A percentile compares a stretch with the other conserved stretches of the same genome.
phyloP scores from a whole-genome alignment of 2,888 invertebrate species.

The Atherix ibis region DNA sequence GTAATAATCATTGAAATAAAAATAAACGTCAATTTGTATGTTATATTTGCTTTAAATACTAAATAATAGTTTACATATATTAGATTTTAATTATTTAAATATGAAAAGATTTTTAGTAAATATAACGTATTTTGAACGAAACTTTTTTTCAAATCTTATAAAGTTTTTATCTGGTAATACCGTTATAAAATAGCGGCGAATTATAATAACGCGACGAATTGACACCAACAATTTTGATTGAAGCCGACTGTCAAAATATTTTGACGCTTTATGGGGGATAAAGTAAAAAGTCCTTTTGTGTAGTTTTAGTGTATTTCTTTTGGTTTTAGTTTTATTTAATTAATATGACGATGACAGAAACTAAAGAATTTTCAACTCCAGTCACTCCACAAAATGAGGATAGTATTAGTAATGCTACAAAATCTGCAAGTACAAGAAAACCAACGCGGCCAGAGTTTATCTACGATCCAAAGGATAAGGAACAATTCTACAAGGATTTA shows the following conservation, averaged over 20 bases:
- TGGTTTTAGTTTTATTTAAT: background rate
- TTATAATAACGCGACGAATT: background rate
- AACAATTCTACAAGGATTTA: conserved; percentile 43
- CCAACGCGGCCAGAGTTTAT: conserved; percentile 5
- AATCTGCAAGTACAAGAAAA: conserved; percentile 10
- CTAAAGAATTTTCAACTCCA: conserved; percentile 15
- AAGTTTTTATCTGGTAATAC: too few species aligned
- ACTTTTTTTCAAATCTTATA: too few species aligned
- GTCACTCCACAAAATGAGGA: conserved; percentile 13
- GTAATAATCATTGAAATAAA: too few species aligned
- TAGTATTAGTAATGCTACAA: conserved; percentile 11
- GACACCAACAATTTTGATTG: conserved; percentile 1
- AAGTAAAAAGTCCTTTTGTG: too few species aligned
- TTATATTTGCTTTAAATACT: too few species aligned
- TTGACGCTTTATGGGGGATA: too few species aligned
- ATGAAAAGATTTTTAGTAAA: too few species aligned
- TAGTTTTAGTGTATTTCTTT: background rate
- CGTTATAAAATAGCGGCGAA: conserved; percentile 2
- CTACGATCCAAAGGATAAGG: conserved; percentile 12
- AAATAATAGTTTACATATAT: too few species aligned
- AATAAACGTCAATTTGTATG: too few species aligned
- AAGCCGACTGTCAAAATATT: conserved; percentile 8
- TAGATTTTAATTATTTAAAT: too few species aligned
- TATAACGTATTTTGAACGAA: too few species aligned
- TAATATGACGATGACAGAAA: conserved; percentile 17